Base-by-base conservation (phyloP, 2,888 invertebrate species). In the Spialia ferax region DNA sequence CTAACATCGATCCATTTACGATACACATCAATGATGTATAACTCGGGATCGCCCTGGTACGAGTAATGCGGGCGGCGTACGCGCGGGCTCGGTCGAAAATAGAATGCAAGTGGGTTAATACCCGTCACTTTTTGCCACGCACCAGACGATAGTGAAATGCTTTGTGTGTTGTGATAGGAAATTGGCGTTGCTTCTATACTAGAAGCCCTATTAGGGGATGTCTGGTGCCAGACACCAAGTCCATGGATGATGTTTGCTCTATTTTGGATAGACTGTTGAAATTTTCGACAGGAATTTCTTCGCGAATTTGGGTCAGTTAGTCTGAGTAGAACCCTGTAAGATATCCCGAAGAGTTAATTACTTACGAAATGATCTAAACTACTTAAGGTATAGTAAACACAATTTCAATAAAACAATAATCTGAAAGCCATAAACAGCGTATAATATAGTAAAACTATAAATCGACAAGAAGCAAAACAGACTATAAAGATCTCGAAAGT, bases 61-160 rank as follows among this genome's bases (percentile, higher is more conserved):
- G 11, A 67, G 64, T 69, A 66, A 73, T 74, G 72, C 75, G 71
- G 67, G 67, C 71, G 71, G 72, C 61, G 68, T 59, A 65, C 64
- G 64, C 56, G 50, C 52, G 60, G 56, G 26, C 22, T 60, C 23
- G 59, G 15, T 70, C 77, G 69, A 73, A 84, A 86, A 85, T 87
- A 88, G 83, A 79, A 54, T 78, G 76, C 81, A 88, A 83, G 77
- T 88, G 79, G 88, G 87, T 88, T 88, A 87, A 87, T 84, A 85
- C 77, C 78, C 80, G 75, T 57, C 65, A 71, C 77, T 80, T 79
- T 82, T 83, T 82, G 79, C 80, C 80, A 77, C 80, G 75, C 70
- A 69, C 74, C 75, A 75, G 73, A 74, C 77, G 65, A 60, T 60
- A 52, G 59, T 60, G 57, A 65, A 68, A 65, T 65, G 23, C 64